These are phyloP conservation scores for Acanthisitta chloris DNA, from an alignment of 2,113 vertebrate genomes.

Conservation along the genomic window DNA sequence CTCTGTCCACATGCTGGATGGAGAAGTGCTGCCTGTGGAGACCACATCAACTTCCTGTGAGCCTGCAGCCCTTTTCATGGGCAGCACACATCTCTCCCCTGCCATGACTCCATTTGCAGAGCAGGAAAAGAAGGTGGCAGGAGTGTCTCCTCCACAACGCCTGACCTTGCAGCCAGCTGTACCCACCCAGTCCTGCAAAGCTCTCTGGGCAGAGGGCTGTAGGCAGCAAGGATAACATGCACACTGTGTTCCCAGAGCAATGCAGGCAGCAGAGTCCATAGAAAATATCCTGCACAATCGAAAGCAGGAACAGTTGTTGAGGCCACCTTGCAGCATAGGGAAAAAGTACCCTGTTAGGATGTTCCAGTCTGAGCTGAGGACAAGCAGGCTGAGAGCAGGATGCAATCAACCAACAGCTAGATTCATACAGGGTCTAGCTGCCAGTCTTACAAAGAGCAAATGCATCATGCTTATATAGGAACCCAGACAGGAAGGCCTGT, in stretches of 20 bases:
- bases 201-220: neutral
- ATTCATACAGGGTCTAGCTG: neutral
- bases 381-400: neutral
- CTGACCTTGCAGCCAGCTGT: neutral
- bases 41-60: neutral
- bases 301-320: neutral
- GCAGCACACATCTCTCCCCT: neutral
- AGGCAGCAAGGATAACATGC: neutral
- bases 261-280: neutral
- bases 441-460: neutral
- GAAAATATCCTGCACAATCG: neutral
- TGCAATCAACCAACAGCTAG: neutral
- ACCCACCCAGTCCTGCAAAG: neutral
- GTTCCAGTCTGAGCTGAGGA: neutral
- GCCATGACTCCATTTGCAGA: neutral
- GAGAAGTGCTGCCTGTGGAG: neutral
- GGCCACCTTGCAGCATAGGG: rapidly evolving
- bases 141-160: neutral
- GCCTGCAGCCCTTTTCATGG: neutral
- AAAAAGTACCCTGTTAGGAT: neutral
- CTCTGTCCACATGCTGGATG: neutral
- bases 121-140: neutral
- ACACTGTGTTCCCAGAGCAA: rapidly evolving
- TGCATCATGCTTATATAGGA: neutral
- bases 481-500: rapidly evolving